Evolutionary conservation across 1,140 invertebrate genomes (phyloP), one percentile per base, ranked within the genome.

Genomic region (Oreohelix idahoensis): DNA sequence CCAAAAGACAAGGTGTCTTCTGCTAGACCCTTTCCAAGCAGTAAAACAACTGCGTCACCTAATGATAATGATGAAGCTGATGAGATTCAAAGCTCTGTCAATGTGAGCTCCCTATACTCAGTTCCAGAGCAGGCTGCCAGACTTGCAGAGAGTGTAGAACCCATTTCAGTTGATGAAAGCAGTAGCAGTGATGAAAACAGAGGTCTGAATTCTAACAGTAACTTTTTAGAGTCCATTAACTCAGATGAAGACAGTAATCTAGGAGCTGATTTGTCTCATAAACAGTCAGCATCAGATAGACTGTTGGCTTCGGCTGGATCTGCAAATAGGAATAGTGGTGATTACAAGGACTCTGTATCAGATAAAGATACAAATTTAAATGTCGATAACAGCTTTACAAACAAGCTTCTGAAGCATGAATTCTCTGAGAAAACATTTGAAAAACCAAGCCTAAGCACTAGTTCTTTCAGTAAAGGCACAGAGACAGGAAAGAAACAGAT

Each of bases 291-390:
- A 38, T 26, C 38, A 11, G 17, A 32, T 32, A 58, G 20, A 17
- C 4, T 17, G 23, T 2, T 23, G 15, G 8, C 29, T 23, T 66
- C 63, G 8, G 5, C 63, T 17, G 29, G 11, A 32, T 66, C 17
- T 32, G 1, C 11, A 20, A 79, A 29, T n/a, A 20, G 49, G 63
- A 39, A 66, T 1, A 26, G 66, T 23, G n/a, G 51, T 74, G 71
- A 63, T 4, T 74, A 53, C 36, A 82, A 75, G 49, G 84, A 84
- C 29, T 45, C 81, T 73, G 74, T 73, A 39, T 79, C 84, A 23
- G 84, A 78, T 42, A 74, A 81, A 32, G 75, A 81, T 15, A 78
- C 83, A 29, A 81, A 95, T 23, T 36, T 82, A 13, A 73, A 83
- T 58, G n/a, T 32, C 38, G 2, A 51, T 80, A 26, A 83, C 76